Percentiles rank a stretch among this genome's conserved stretches.
phyloP scores from a whole-genome alignment of 2,888 invertebrate species.

The Zeuzera pyrina region DNA sequence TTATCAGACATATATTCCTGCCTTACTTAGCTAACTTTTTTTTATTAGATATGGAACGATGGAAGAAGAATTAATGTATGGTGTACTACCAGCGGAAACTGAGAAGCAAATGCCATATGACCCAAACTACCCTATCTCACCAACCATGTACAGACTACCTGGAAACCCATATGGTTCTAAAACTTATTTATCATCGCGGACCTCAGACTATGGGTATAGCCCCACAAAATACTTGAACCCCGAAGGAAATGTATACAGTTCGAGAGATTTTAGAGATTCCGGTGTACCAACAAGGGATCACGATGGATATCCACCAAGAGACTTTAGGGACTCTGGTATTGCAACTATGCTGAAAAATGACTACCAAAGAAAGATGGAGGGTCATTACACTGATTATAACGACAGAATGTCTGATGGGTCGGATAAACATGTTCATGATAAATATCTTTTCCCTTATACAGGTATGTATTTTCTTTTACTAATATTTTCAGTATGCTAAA shows the following conservation, averaged over 20 bases:
- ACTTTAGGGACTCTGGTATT: conserved; percentile 62
- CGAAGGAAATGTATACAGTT: conserved; percentile 52
- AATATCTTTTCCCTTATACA: conserved; percentile 89
- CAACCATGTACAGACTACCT: conserved; percentile 58
- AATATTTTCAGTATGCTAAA: not conserved
- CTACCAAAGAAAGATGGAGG: conserved; percentile 64
- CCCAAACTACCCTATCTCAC: conserved; percentile 65
- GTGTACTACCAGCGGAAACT: conserved; percentile 45
- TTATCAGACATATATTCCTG: too few relatives aligned
- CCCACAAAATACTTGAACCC: conserved; percentile 57
- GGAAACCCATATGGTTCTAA: conserved; percentile 67
- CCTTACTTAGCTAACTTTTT: too few relatives aligned
- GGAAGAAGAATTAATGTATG: conserved; percentile 64
- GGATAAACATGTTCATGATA: conserved; percentile 81
- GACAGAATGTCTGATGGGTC: conserved; percentile 81
- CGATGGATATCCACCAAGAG: conserved; percentile 55
- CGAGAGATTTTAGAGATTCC: conserved; percentile 49
- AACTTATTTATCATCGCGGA: conserved; percentile 52
- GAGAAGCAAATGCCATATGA: conserved; percentile 66
- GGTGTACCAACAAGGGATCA: conserved; percentile 53
- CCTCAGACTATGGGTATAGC: conserved; percentile 65
- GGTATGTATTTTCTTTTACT: conserved; percentile 57
- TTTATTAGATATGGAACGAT: conserved; percentile 65
- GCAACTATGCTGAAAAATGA: conserved; percentile 69
- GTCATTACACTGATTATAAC: conserved; percentile 67